Percentiles rank a stretch among this genome's conserved stretches.
Evolutionary conservation across 2,113 vertebrate genomes (phyloP).

Genomic region (Taurulus bubalis): DNA sequence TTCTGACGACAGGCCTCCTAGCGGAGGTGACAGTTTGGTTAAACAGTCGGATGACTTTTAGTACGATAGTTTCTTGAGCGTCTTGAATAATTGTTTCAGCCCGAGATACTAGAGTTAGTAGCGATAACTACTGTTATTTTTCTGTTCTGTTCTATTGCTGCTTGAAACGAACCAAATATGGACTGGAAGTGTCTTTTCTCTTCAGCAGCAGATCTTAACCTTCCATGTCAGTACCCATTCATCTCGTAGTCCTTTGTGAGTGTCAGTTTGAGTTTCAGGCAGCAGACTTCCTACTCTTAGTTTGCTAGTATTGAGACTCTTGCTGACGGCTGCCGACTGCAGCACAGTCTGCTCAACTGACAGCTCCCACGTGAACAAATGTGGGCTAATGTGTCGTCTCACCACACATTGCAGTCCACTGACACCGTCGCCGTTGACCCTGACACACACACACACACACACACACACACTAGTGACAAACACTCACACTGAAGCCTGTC

Average conservation of each 20-base stretch:
- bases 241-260: not conserved
- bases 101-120: too few relatives aligned
- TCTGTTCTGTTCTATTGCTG: not conserved
- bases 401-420: not conserved
- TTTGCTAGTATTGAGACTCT: not conserved
- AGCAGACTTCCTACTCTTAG: not conserved
- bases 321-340: constrained; percentile 2
- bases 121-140: too few relatives aligned
- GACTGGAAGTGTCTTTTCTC: not conserved
- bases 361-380: constrained; percentile 28
- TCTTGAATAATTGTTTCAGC: too few relatives aligned
- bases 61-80: not conserved
- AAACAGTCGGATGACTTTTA: too few relatives aligned
- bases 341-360: constrained; percentile 1
- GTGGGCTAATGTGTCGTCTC: constrained; percentile 46
- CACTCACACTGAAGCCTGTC: not conserved
- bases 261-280: not conserved
- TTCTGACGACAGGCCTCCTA: too few relatives aligned
- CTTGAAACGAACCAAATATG: too few relatives aligned
- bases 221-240: not conserved
- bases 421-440: constrained; percentile 29
- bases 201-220: not conserved
- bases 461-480: constrained; percentile 4
- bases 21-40: too few relatives aligned
- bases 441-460: constrained; percentile 20